Conservation (phyloP, 2,113 vertebrate species). For the Aptenodytes patagonicus region DNA sequence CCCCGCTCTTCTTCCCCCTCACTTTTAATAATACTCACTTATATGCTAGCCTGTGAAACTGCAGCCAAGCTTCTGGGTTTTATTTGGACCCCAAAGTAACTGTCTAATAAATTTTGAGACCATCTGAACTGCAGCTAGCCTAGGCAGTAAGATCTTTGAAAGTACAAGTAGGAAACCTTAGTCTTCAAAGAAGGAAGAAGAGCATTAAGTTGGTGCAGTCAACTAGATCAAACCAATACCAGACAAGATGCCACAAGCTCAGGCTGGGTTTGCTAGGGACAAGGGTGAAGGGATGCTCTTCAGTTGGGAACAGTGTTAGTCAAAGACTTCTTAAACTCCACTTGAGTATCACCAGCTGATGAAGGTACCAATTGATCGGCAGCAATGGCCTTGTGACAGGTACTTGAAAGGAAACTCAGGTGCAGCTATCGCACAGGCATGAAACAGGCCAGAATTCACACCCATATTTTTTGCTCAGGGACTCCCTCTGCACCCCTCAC, state of each 20-base stretch:
- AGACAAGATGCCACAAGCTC: neutral
- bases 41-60: neutral
- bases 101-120: neutral
- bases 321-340: neutral
- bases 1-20: constrained; percentile 2
- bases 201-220: neutral
- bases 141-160: neutral
- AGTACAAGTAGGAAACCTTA: neutral
- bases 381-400: neutral
- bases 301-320: neutral
- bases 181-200: neutral
- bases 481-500: neutral
- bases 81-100: neutral
- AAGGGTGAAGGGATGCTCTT: neutral
- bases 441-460: neutral
- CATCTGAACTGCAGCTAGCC: neutral
- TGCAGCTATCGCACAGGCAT: neutral
- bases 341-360: neutral
- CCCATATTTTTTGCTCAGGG: neutral
- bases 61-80: neutral
- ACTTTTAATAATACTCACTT: constrained; percentile 17
- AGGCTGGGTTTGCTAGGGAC: neutral
- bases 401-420: neutral
- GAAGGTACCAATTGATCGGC: neutral
- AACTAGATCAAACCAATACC: neutral